These are phyloP conservation scores for Sinhomidia bicolor DNA, from an alignment of 2,888 invertebrate species.

Conservation along the genomic window DNA sequence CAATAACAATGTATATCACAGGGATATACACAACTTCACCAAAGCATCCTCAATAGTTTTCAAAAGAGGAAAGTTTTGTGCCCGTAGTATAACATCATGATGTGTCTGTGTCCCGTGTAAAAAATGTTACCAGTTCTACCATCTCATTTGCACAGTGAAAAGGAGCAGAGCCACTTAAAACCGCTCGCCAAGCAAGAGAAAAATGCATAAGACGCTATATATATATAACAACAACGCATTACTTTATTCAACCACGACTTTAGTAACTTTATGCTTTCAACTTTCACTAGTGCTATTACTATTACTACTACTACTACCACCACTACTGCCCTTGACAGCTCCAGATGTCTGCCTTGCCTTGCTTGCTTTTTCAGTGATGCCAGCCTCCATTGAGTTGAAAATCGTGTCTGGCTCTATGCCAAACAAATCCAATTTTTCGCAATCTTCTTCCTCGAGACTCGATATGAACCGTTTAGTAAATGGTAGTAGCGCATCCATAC, in stretches of 20 bases:
- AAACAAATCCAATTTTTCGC: slow-evolving; percentile 74
- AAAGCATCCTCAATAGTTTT: slow-evolving; percentile 9
- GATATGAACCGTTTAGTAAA: slow-evolving; percentile 42
- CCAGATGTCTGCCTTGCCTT: slow-evolving; percentile 71
- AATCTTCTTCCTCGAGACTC: slow-evolving; percentile 60
- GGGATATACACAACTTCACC: not conserved
- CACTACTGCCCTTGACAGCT: slow-evolving; percentile 72
- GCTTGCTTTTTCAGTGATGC: slow-evolving; percentile 58
- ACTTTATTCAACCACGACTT: slow-evolving; percentile 61
- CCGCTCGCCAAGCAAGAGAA: not conserved
- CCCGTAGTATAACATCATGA: not conserved
- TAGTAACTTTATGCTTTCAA: slow-evolving; percentile 52
- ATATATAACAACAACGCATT: not conserved
- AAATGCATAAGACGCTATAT: slow-evolving; percentile 39
- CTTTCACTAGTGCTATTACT: slow-evolving; percentile 44
- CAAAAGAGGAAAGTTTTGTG: slow-evolving; percentile 5
- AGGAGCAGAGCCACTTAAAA: slow-evolving; percentile 32
- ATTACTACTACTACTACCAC: slow-evolving; percentile 45
- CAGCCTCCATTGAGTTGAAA: slow-evolving; percentile 70
- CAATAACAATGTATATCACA: slow-evolving; percentile 27
- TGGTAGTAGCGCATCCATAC: slow-evolving; percentile 6
- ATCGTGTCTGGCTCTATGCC: slow-evolving; percentile 73
- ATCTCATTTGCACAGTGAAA: slow-evolving; percentile 30
- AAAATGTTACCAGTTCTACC: not conserved
- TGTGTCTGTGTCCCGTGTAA: not conserved